Conservation (phyloP, 2,797 vertebrate genomes). For the Periparus ater region DNA sequence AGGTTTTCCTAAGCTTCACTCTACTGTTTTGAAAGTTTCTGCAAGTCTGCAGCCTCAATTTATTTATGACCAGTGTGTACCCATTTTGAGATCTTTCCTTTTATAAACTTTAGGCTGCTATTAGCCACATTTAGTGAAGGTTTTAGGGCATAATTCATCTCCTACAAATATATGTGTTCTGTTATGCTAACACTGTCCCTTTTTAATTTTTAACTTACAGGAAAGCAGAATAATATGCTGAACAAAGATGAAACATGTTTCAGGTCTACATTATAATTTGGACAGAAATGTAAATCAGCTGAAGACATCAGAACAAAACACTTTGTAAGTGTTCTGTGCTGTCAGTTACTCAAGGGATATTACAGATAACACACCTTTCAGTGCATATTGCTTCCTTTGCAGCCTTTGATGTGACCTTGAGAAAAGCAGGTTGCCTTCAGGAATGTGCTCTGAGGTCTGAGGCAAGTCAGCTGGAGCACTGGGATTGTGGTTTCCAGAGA, state of each 20-base stretch:
- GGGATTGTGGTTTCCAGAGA: neutral
- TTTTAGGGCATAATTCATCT: constrained; percentile 8
- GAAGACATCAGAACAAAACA: constrained; percentile 22
- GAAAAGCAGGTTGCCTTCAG: neutral
- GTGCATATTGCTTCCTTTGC: neutral
- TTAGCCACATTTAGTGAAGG: constrained; percentile 26
- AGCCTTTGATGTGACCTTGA: constrained; percentile 8
- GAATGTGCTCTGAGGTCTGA: neutral
- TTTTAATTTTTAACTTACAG: constrained; percentile 32
- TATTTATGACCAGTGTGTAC: constrained; percentile 6
- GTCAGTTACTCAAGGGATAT: neutral
- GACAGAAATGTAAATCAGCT: constrained; percentile 22
- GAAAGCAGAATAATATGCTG: neutral
- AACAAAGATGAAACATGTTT: constrained; percentile 16
- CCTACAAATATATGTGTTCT: neutral
- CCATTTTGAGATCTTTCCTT: constrained; percentile 12
- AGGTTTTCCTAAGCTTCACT: constrained; percentile 16
- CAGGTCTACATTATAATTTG: neutral
- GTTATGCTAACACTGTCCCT: neutral
- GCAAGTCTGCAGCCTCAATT: neutral
- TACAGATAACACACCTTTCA: neutral
- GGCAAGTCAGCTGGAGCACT: neutral
- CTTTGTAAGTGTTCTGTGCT: neutral
- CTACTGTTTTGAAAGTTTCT: constrained; percentile 35
- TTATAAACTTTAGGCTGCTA: constrained; percentile 51